Percentiles rank a stretch among this genome's conserved stretches.
Conservation (phyloP, 2,113 vertebrate genomes). For the Neoarius graeffei region DNA sequence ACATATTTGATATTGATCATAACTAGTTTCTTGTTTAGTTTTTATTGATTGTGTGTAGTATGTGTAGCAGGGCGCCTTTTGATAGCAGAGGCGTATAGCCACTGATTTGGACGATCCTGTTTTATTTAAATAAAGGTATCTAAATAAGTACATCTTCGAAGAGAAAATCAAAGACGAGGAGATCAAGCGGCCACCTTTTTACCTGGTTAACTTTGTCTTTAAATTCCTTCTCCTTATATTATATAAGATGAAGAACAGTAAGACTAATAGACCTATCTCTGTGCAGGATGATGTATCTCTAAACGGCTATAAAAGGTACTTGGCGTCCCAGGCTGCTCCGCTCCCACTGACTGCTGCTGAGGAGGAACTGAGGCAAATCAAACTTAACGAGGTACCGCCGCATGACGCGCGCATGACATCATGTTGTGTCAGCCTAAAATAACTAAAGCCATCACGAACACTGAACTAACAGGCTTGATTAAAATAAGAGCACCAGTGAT, state of each 20-base stretch:
- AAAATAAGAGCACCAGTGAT: background rate
- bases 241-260: background rate
- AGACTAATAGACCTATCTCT: slow-evolving; percentile 31
- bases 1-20: too few species aligned
- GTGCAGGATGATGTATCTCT: slow-evolving; percentile 85
- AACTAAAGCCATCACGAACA: background rate
- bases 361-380: slow-evolving; percentile 86
- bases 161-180: background rate
- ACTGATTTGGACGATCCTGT: too few species aligned
- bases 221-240: background rate
- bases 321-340: slow-evolving; percentile 79
- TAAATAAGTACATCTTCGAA: too few species aligned
- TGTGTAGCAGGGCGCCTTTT: too few species aligned
- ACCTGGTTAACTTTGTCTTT: background rate
- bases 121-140: too few species aligned
- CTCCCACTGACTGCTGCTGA: slow-evolving; percentile 84
- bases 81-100: too few species aligned
- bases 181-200: background rate
- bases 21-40: too few species aligned
- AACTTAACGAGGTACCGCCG: slow-evolving; percentile 81
- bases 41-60: too few species aligned
- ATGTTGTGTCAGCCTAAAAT: background rate
- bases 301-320: slow-evolving; percentile 81
- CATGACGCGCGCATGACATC: background rate
- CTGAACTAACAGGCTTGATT: background rate